Base-by-base conservation (phyloP, 2,113 vertebrate genomes). In the Myocastor coypus region DNA sequence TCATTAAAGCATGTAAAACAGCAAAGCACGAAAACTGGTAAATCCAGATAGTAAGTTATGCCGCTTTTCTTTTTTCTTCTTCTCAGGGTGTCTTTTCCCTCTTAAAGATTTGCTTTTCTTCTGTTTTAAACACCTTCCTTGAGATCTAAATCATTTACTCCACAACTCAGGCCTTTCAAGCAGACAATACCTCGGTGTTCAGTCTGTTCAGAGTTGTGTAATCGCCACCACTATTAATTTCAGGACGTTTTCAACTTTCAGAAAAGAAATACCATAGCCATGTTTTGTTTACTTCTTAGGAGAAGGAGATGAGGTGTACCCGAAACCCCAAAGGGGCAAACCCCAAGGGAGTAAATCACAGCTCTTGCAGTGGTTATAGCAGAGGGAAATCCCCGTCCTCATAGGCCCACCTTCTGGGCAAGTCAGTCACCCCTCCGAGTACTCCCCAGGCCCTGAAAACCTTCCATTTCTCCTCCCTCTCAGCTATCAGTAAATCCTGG, bases 401-500 rank as follows among this genome's bases (percentile, higher is more conserved):
- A 1, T 0, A 8, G 66, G 81, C 34, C 14, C 26, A 14, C 37
- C 37, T 26, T 80, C 46, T 75, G 68, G 0, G 20, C n/a, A n/a
- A n/a, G n/a, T n/a, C n/a, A 83, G 28, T 97, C 94, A 85, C 63
- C 12, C 61, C 13, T 1, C 2, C 2, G 71, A 61, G 55, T 63
- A 2, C 34, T 24, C 42, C 52, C 34, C 84, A 55, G 13, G 19
- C 16, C 32, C 1, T 7, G 2, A 2, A 40, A 40, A 26, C 87
- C 87, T 89, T 63, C 20, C 50, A 52, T 89, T 42, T 50, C 80
- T 55, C 95, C 94, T 55, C 55, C 90, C 66, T 34, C 63, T 78
- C 83, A 96, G 97, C 42, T 75, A 68, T 68, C 10, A 7, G 73
- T 91, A 97, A 97, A 96, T 97, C 97, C 97, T 94, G 97, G 97